A percentile compares a stretch with the other conserved stretches of the same genome.
These are phyloP conservation scores for Calliphora vicina DNA, from an alignment of 1,140 invertebrate species.

Conservation along the genomic window DNA sequence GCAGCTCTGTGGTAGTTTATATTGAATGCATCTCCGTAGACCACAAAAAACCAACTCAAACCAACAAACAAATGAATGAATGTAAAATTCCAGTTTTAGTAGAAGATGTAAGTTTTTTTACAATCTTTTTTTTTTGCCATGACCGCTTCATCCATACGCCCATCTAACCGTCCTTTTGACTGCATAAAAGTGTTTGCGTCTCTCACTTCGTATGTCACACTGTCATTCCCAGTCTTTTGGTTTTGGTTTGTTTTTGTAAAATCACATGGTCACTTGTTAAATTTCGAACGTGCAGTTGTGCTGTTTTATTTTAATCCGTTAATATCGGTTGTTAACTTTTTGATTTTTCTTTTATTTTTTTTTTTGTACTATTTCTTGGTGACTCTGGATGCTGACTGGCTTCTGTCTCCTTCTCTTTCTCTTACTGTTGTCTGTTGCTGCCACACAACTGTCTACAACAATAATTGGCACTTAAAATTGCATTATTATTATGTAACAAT, in stretches of 20 bases:
- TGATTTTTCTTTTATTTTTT: too few relatives aligned
- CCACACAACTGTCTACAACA: not conserved
- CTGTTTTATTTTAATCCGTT: not conserved
- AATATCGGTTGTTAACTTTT: not conserved
- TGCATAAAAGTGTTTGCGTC: not conserved
- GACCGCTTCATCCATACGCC: not conserved
- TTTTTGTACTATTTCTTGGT: not conserved
- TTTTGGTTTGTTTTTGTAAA: not conserved
- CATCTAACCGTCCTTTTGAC: not conserved
- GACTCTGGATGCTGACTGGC: too few relatives aligned
- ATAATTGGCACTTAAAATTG: conserved; percentile 10
- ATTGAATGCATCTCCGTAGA: not conserved
- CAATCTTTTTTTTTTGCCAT: not conserved
- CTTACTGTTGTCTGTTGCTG: not conserved
- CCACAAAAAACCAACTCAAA: not conserved
- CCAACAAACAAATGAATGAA: not conserved
- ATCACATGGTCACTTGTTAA: not conserved
- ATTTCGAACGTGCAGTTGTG: not conserved
- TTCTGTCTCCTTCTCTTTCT: not conserved
- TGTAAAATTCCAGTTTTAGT: not conserved
- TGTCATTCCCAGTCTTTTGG: not conserved
- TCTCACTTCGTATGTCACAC: not conserved
- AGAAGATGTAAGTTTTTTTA: not conserved
- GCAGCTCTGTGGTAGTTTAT: not conserved
- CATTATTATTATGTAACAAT: not conserved